These are phyloP conservation scores for Tonatia bakeri DNA, from an alignment of 2,113 vertebrate genomes.

Conservation along the genomic window DNA sequence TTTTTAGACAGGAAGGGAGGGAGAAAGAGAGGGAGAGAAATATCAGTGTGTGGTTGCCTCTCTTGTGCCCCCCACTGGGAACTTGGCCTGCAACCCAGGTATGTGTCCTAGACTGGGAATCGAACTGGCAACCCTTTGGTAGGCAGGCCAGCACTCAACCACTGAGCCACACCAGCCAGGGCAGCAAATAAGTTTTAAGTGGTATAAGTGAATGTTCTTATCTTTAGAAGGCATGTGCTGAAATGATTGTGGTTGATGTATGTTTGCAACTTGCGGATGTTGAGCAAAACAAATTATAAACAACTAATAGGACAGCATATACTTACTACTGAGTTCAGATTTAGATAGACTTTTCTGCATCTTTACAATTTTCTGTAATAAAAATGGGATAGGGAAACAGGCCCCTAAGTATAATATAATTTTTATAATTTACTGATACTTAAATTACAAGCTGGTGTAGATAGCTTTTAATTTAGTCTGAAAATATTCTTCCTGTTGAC, in stretches of 20 bases:
- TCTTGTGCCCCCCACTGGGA: no score
- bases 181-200: not conserved
- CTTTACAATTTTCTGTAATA: not conserved
- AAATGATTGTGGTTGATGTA: conserved; percentile 23
- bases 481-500: not conserved
- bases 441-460: not conserved
- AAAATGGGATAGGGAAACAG: not conserved
- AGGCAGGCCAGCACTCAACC: no score
- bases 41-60: no score
- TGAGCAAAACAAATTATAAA: not conserved
- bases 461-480: not conserved
- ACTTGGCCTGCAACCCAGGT: no score
- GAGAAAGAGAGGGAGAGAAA: no score
- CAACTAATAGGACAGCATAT: not conserved
- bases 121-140: no score
- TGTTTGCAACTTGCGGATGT: not conserved
- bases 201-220: not conserved
- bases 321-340: not conserved
- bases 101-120: no score
- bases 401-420: not conserved
- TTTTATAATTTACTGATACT: not conserved
- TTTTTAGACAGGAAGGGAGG: no score
- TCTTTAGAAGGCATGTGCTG: not conserved
- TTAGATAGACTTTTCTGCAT: not conserved
- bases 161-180: no score